Conservation (phyloP, 2,113 vertebrate genomes). For the Felis chaus region DNA sequence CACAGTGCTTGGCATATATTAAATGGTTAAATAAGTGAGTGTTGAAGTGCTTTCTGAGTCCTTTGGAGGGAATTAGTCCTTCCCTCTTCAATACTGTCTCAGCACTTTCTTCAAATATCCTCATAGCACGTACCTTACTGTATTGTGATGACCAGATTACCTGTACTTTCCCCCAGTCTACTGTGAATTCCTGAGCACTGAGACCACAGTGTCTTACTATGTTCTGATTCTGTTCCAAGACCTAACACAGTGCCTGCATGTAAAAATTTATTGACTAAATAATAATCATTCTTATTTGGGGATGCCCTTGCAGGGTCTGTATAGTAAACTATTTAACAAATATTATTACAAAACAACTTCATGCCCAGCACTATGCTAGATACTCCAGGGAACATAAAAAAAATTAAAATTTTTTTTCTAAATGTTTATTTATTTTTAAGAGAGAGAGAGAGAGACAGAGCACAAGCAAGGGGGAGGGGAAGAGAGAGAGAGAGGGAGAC, state of each 20-base stretch:
- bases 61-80: background rate
- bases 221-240: constrained; percentile 6
- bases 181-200: background rate
- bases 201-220: background rate
- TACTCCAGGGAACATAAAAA: background rate
- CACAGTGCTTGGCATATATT: background rate
- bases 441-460: too few species aligned
- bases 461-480: too few species aligned
- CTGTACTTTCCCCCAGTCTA: background rate
- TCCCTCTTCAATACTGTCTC: background rate
- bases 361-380: background rate
- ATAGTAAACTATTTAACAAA: background rate
- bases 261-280: constrained; percentile 4
- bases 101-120: background rate
- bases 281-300: constrained; percentile 1
- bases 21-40: constrained; percentile 33
- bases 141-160: background rate
- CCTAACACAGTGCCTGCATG: background rate
- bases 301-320: background rate
- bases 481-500: too few species aligned
- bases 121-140: background rate
- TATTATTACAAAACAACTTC: background rate
- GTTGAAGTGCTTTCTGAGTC: constrained; percentile 4
- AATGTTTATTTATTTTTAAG: too few species aligned
- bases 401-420: background rate